Base-by-base conservation (phyloP, 2,888 invertebrate genomes). In the Bedellia somnulentella region DNA sequence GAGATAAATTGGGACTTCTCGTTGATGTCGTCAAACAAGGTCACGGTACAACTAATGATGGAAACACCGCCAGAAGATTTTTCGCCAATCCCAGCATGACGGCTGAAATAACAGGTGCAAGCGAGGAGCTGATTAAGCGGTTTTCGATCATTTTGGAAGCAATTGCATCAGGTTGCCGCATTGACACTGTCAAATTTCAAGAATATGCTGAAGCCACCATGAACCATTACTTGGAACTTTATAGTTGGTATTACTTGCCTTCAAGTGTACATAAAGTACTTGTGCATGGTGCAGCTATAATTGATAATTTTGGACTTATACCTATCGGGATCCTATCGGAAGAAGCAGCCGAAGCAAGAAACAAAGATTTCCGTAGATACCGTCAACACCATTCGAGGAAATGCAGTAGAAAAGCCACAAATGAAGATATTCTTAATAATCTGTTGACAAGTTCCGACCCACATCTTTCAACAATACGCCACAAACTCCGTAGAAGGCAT, bases 81-180 rank as follows among this genome's bases (percentile, higher is more conserved):
- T 47, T 47, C 28, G 27, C 28, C 32, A 40, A 47, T 35, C n/a
- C 36, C 11, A 24, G 34, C 27, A 18, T 33, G 21, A 38, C 44
- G 24, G 36, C 42, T 21, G 28, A 33, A 22, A 52, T 51, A 32
- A 48, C 47, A 5, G 47, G 46, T 9, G 35, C 52, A 4, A 35
- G 47, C 33, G 33, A 36, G 31, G 32, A 40, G 14, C 35, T 50
- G 15, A 44, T 49, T 16, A 18, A 17, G 17, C 26, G 15, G 15
- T 9, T 31, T 3, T n/a, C 17, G 2, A 14, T 14, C 5, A 31
- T 31, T 14, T 18, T 31, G 2, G 15, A 14, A 4, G 18, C 10
- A 4, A 17, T 31, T 3, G 14, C 14, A n/a, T 10, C 3, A 15
- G 31, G 31, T 9, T 13, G 15, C 8, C 6, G 27, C 15, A 27